Evolutionary conservation across 2,888 invertebrate genomes (phyloP), one percentile per base, ranked within the genome.

Genomic region (Rhagophthalmus giganteus): DNA sequence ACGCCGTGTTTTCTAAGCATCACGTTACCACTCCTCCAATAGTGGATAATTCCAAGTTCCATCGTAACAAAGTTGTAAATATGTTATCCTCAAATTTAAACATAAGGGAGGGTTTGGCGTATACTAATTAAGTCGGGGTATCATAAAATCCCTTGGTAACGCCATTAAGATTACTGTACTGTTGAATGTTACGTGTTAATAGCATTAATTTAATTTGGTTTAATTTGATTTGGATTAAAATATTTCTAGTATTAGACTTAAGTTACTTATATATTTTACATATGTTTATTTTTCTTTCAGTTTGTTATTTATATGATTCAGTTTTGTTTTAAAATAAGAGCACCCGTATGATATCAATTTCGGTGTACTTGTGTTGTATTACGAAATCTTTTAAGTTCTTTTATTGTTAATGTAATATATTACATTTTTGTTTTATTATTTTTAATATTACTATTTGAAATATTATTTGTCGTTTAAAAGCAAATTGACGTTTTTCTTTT

Each of bases 111-210:
- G 39, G 45, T 51, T 45, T 51, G 44, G 25, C 51, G 44, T 45
- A 28, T n/a, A 38, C 51, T 51, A 51, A 51, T 51, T 51, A 45
- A 44, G 24, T 45, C 27, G 25, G 39, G 39, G 38, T 45, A 45
- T 39, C 32, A 47, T 48, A 49, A 30, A 52, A 40, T 52, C 54
- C 59, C 57, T 42, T 34, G 41, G 40, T 44, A 41, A 44, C 48
- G 45, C 46, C 44, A 53, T 50, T 55, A 49, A 57, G 55, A 54
- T 55, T 52, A 54, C 59, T 61, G 61, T 62, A 61, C 59, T 62
- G 62, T 62, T 60, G 57, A 60, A 56, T 64, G 61, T 62, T 63
- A 56, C 54, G 55, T 60, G 58, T 63, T 62, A 48, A 57, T 60
- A 56, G 51, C 28, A 48, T 53, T 54, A 42, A 50, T 55, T 48